Base-by-base conservation (phyloP, 2,113 vertebrate genomes). In the Amblyornis subalaris region DNA sequence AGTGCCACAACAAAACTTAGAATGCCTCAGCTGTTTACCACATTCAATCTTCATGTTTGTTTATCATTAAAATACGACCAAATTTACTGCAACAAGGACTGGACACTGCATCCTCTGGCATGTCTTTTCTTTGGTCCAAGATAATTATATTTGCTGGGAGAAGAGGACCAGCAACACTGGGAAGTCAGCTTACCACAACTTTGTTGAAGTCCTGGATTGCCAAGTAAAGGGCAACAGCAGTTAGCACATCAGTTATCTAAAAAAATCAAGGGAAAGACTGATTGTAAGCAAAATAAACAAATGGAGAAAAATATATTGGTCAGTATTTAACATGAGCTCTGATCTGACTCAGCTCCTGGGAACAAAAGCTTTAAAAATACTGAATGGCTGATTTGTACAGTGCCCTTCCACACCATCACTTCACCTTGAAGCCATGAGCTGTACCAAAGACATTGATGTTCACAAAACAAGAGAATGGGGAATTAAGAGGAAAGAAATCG, bases 191-290 rank as follows among this genome's bases (percentile, higher is more conserved):
- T 96, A 99, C 99, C 98, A 98, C 98, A 98, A 98, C 98, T 96
- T 99, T 99, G 97, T 99, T 99, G 98, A 99, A 99, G 91, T 99
- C 98, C 84, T 98, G 98, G 61, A 99, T 97, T n/a, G 99, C 98
- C 95, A 99, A 95, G 97, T 99, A 99, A 7, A 99, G 98, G 67
- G 99, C 98, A 91, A 99, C 93, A 33, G 99, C 99, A 73, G 99
- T 99, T 79, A 99, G 98, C 57, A 97, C 97, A 94, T 99, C 99
- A 38, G 98, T 99, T 83, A 99, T 85, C 99, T 99, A 92, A 69
- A 62, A 94, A 89, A 89, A 83, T 31, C 29, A 97, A 94, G 20
- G 53, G 40, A 88, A 0, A 85, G 23, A 62, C 12, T 29, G 48
- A 57, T 12, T 62, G 55, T 44, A 26, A 82, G 55, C 25, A 89